These are phyloP conservation scores for Cenopis cana DNA, from an alignment of 2,888 invertebrate species.

Conservation along the genomic window DNA sequence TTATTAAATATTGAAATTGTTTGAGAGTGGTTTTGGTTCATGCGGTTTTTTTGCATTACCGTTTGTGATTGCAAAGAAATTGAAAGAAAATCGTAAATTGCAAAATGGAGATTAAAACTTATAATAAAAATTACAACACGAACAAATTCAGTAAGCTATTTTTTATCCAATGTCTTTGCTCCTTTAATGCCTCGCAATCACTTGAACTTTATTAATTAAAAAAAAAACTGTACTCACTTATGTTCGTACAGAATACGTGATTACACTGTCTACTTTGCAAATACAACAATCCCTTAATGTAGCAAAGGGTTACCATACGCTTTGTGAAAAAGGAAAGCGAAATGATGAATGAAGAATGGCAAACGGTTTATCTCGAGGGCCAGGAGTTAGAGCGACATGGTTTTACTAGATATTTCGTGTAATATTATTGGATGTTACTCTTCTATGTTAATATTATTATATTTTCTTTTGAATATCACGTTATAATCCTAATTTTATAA, in stretches of 20 bases:
- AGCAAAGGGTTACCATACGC: slow-evolving; percentile 42
- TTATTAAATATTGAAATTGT: too few species aligned
- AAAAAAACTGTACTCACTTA: slow-evolving; percentile 5
- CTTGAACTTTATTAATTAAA: not conserved
- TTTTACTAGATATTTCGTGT: slow-evolving; percentile 23
- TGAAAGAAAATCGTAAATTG: not conserved
- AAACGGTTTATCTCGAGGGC: slow-evolving; percentile 60
- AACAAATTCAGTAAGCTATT: not conserved
- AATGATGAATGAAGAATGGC: slow-evolving; percentile 64
- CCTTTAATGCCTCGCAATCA: not conserved
- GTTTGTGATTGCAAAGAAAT: not conserved
- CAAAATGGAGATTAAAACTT: not conserved
- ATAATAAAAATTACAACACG: not conserved
- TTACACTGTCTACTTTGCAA: slow-evolving; percentile 37
- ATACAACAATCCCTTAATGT: slow-evolving; percentile 42
- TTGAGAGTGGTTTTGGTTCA: too few species aligned
- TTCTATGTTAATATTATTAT: too few species aligned
- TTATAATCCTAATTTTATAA: too few species aligned
- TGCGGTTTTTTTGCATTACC: too few species aligned
- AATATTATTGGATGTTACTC: not conserved
- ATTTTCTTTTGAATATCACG: too few species aligned
- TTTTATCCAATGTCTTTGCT: not conserved
- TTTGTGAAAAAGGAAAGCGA: slow-evolving; percentile 47
- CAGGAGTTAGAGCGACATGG: slow-evolving; percentile 38
- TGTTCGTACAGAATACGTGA: slow-evolving; percentile 33